Evolutionary conservation across 2,113 vertebrate species (phyloP), one percentile per base, ranked within the genome.

Genomic region (Ammodytes marinus): DNA sequence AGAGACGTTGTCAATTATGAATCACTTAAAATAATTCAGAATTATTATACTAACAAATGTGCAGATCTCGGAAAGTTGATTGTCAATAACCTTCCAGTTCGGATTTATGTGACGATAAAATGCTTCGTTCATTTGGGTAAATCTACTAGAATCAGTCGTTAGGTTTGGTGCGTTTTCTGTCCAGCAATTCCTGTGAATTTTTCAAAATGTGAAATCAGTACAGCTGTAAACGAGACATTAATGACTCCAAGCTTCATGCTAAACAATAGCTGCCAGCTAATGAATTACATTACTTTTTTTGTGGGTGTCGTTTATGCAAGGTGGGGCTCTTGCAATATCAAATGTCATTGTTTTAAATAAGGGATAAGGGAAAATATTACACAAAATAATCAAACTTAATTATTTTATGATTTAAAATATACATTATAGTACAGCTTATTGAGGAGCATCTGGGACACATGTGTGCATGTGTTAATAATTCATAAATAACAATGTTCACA

Each of bases 151-250:
- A 43, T 17, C 3, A 3, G 3, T 43, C 13, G 19, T 12, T n/a
- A 7, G 47, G 46, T 10, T 67, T 40, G 3, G 2, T 13, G 19
- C 13, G 12, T 35, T 11, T 45, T 52, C 8, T 46, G 3, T 39
- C 42, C 2, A 19, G 37, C 0, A 19, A 43, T 49, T 50, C 63
- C 12, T 43, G 6, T 13, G 8, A 6, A 2, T 35, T 42, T 5
- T 46, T 40, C 1, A 35, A 45, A 54, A 42, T 35, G 35, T 8
- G 27, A 46, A 54, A 65, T 35, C 42, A 42, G 42, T 27, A 2
- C 42, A 40, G 8, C 60, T n/a, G 12, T 52, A 71, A 77, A 59
- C 27, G 61, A 15, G 50, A 61, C 2, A 68, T 67, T 42, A 46
- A 58, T 57, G 19, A 0, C 35, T 50, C 17, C n/a, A 40, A n/a